Conservation (phyloP, 2,113 vertebrate genomes). For the Tyrannus savana region DNA sequence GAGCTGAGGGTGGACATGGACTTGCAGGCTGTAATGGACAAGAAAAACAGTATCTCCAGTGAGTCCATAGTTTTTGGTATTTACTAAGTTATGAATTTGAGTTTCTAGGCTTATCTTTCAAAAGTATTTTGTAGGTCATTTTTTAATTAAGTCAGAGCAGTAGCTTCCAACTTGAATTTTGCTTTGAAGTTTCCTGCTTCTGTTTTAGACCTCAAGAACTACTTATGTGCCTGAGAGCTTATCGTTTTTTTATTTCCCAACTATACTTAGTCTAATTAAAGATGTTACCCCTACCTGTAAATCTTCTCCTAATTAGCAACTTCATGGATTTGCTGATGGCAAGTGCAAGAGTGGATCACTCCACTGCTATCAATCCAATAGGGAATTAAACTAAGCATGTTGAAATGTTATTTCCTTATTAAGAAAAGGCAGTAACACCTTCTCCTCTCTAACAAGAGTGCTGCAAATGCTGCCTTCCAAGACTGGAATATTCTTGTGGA, state of each 20-base stretch:
- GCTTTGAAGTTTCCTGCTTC: conserved; percentile 59
- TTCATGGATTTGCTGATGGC: conserved; percentile 54
- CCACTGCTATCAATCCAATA: not conserved
- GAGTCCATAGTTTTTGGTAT: not conserved
- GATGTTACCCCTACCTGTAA: conserved; percentile 55
- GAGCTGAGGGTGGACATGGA: not conserved
- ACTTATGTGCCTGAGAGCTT: conserved; percentile 43
- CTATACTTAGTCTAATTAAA: conserved; percentile 56
- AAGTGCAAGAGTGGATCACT: conserved; percentile 41
- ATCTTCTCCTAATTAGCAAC: conserved; percentile 63
- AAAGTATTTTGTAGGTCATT: conserved; percentile 46
- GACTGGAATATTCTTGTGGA: not conserved
- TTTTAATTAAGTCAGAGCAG: conserved; percentile 52
- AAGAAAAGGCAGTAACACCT: not conserved
- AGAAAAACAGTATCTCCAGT: not conserved
- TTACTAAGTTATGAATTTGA: not conserved
- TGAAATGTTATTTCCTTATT: conserved; percentile 25
- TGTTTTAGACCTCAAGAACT: conserved; percentile 36
- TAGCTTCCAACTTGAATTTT: conserved; percentile 50
- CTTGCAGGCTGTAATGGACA: not conserved
- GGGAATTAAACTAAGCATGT: conserved; percentile 17
- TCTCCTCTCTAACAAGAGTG: not conserved
- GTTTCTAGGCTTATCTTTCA: conserved; percentile 12
- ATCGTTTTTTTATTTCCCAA: conserved; percentile 6
- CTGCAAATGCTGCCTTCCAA: not conserved